phyloP scores from a whole-genome alignment of 1,140 invertebrate genomes.

The Drosophila mayri region DNA sequence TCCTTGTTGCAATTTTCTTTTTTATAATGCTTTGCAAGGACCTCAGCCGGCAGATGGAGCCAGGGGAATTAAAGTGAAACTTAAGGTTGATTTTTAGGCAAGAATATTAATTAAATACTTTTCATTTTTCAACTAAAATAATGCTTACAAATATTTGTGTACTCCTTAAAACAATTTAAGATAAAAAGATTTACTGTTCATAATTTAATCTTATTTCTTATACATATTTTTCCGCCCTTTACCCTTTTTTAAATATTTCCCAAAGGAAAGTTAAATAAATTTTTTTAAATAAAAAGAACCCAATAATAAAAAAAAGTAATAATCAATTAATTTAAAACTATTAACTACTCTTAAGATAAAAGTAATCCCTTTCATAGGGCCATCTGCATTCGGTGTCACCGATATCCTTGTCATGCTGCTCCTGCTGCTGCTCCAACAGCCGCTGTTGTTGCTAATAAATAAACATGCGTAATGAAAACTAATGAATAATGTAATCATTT shows the following conservation, averaged over 20 bases:
- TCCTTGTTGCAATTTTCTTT: conserved; percentile 11
- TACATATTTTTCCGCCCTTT: neutral
- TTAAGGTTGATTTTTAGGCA: neutral
- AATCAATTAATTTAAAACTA: neutral
- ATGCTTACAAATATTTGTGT: neutral
- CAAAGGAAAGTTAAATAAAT: neutral
- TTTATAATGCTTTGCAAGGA: neutral
- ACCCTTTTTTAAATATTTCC: neutral
- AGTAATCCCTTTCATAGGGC: conserved; percentile 25
- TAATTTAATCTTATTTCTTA: neutral
- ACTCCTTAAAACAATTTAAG: neutral
- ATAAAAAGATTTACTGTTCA: neutral
- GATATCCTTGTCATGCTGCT: neutral
- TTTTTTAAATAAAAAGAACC: neutral
- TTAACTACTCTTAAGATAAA: neutral
- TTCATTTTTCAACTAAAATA: neutral
- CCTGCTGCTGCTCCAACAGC: neutral
- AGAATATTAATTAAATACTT: too few species aligned
- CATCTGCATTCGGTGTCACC: conserved; percentile 4
- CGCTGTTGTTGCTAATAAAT: conserved; percentile 66
- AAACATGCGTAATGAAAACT: conserved; percentile 84
- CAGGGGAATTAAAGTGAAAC: conserved; percentile 28
- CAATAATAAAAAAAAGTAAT: neutral
- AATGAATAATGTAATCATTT: conserved; percentile 85
- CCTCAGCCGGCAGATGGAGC: conserved; percentile 64